A percentile compares a stretch with the other conserved stretches of the same genome.
Evolutionary conservation across 2,113 vertebrate genomes (phyloP).

Genomic region (Egretta garzetta): DNA sequence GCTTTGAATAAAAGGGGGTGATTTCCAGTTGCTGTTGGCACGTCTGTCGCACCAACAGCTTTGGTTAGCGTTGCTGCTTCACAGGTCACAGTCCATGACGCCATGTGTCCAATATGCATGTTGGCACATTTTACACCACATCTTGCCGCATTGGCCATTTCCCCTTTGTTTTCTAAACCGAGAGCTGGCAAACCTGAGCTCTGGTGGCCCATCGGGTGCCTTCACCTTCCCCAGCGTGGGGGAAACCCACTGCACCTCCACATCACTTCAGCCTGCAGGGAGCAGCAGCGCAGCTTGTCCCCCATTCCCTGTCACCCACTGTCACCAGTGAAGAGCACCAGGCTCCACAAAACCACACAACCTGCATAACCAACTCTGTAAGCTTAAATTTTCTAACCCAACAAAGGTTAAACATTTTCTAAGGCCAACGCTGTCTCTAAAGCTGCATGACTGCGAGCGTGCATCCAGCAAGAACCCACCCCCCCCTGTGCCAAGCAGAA

Average conservation of each 20-base stretch:
- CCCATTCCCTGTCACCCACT: background rate
- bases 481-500: too few relatives aligned
- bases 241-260: too few relatives aligned
- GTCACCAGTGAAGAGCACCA: background rate
- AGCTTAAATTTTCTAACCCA: background rate
- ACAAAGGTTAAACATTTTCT: background rate
- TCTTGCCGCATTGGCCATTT: background rate
- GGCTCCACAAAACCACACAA: background rate
- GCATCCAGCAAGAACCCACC: background rate
- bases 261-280: accelerated
- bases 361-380: accelerated
- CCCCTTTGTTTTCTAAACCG: background rate
- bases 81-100: background rate
- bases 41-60: background rate
- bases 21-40: background rate
- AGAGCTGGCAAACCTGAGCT: background rate
- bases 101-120: accelerated
- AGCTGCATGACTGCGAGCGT: background rate
- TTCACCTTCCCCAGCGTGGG: too few relatives aligned
- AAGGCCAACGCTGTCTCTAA: background rate
- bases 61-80: background rate
- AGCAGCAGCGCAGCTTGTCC: background rate
- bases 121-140: background rate
- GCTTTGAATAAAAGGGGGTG: background rate
- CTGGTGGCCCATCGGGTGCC: background rate